phyloP scores from a whole-genome alignment of 1,140 invertebrate genomes.

The Drosophila equinoxialis region DNA sequence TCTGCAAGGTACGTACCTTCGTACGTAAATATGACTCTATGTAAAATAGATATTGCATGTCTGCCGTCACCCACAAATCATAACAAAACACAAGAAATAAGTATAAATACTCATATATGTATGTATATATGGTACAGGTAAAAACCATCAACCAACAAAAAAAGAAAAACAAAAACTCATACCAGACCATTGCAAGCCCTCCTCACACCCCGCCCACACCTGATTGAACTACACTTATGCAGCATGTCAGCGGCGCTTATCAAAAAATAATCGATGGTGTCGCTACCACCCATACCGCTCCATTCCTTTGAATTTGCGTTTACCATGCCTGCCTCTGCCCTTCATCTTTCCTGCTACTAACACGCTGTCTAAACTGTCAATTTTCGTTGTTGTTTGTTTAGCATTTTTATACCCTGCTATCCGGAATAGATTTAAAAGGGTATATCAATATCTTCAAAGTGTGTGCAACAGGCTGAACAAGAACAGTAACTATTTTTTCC shows the following conservation, averaged over 20 bases:
- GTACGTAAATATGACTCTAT: neutral
- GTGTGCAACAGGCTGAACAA: neutral
- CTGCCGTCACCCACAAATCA: slow-evolving; percentile 23
- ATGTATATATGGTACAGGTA: neutral
- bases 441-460: neutral
- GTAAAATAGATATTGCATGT: slow-evolving; percentile 12
- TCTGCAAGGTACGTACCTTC: slow-evolving; percentile 11
- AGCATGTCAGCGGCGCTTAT: slow-evolving; percentile 66
- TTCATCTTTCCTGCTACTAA: slow-evolving; percentile 11
- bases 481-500: no score
- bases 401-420: slow-evolving; percentile 19
- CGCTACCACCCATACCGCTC: neutral
- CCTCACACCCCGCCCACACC: neutral
- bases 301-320: neutral
- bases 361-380: slow-evolving; percentile 63
- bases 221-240: slow-evolving; percentile 50
- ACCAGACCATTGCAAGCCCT: neutral
- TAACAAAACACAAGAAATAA: neutral
- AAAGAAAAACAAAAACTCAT: neutral
- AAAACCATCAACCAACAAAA: neutral
- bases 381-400: slow-evolving; percentile 68
- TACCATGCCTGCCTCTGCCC: neutral
- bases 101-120: neutral
- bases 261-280: slow-evolving; percentile 70
- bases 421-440: neutral